Evolutionary conservation across 2,113 vertebrate genomes (phyloP), one percentile per base, ranked within the genome.

Genomic region (Reinhardtius hippoglossoides): DNA sequence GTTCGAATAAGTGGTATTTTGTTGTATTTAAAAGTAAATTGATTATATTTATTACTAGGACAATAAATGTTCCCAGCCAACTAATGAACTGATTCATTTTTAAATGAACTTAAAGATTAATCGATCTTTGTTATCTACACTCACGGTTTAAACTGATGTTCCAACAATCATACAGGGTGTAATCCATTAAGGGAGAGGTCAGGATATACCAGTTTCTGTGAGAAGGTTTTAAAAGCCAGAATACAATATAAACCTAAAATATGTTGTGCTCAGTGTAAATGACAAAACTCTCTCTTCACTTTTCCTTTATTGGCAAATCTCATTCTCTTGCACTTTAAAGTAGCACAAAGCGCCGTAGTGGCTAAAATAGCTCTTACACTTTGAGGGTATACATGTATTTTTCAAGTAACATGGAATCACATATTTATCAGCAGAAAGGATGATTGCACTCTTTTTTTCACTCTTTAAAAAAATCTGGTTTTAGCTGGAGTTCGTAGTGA

Each of bases 301-400:
- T 24, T 60, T 40, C 8, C 10, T 42, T 50, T 20, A 58, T 50
- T 63, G 54, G 42, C 4, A 44, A 44, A 44, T 55, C 23, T 55
- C 3, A 9, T 21, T 66, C 6, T 67, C 9, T 48, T 55, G 15
- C 18, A 59, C 18, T 21, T 67, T 46, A 68, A 13, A 55, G 15
- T 59, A 55, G 18, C 58, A 46, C 21, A 35, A 68, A 37, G 48
- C 56, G 18, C n/a, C 31, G 10, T 58, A 62, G 27, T 35, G 24
- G n/a, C 60, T 68, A 58, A 56, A 64, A 78, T 48, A 55, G 58
- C 46, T 69, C n/a, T 71, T 40, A 67, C 42, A 73, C 54, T 44
- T 61, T 58, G 3, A 55, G 26, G 24, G 52, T 3, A 64, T 57
- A 24, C 73, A 67, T 73, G 23, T 15, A 44, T 44, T 44, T 15